Percentiles rank a stretch among this genome's conserved stretches.
These are phyloP conservation scores for Galagoides demidoff DNA, from an alignment of 2,797 vertebrate genomes.

Conservation along the genomic window DNA sequence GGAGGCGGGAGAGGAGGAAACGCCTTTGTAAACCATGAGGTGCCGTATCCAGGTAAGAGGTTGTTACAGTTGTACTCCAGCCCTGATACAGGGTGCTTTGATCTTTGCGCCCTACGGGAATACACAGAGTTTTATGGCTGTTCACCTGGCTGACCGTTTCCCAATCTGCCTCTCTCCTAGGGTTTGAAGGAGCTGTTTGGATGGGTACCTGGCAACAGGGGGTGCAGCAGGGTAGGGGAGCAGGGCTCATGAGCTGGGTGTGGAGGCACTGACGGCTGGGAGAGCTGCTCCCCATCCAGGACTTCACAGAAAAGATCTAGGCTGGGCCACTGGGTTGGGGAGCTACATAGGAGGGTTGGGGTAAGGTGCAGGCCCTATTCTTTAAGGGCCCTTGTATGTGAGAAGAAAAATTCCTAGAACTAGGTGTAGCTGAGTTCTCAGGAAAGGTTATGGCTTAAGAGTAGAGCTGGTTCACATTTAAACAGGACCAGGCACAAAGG, in stretches of 20 bases:
- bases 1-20: not conserved
- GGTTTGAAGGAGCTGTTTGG: conserved; percentile 29
- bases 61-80: not conserved
- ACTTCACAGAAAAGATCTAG: not conserved
- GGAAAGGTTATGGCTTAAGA: not conserved
- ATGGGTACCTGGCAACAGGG: conserved; percentile 52
- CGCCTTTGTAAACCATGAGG: conserved; percentile 21
- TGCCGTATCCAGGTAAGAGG: conserved; percentile 46
- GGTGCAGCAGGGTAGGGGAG: not conserved
- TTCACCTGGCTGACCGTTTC: not conserved
- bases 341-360: not conserved
- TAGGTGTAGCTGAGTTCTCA: not conserved
- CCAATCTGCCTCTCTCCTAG: not conserved
- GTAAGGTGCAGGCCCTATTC: not conserved
- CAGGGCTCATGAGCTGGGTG: not conserved
- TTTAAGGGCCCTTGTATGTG: not conserved
- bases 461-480: not conserved
- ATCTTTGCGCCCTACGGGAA: not conserved
- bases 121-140: conserved; percentile 37
- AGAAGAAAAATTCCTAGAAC: not conserved
- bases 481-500: not conserved
- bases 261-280: not conserved
- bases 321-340: not conserved
- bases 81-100: conserved; percentile 45
- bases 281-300: not conserved